Evolutionary conservation across 2,888 invertebrate genomes (phyloP), one percentile per base, ranked within the genome.

Genomic region (Muschampia plurimacula): DNA sequence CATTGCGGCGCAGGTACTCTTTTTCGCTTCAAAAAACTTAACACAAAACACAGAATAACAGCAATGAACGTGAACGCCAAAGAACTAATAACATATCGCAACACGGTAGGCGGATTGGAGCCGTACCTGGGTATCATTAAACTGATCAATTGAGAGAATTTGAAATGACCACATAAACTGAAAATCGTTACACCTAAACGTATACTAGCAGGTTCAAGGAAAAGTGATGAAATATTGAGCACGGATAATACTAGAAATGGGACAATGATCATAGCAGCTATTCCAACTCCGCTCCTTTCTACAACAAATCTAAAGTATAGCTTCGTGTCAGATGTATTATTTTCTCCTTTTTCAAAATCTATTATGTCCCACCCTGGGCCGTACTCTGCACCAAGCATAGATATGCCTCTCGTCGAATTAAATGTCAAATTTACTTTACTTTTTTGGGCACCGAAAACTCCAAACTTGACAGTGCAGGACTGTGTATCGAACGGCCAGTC

Each of bases 401-500:
- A 39, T 0, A 85, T 72, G 4, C 78, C 82, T 57, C 75, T 67
- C 0, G 64, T 13, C 0, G 57, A 15, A 9, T 63, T 68, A 28
- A 81, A 77, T 4, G 74, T 77, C 3, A 84, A 74, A 0, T 52
- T 76, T 0, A 82, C 73, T 5, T 72, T 74, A 1, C 73, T 55
- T 4, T 69, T 68, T 2, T 70, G 12, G 3, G 46, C 15, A 2
- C 39, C 9, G 46, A 64, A 66, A 0, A 75, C 8, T 2, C 81
- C 80, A 13, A 82, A 81, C 44, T 76, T 78, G 10, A 84, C 68
- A 0, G 74, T 74, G 62, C 89, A 89, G 13, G 78, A 77, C 66
- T 86, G 83, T 0, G 75, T 72, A 39, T 86, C 85, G 60, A 83
- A 84, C 0, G 89, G 84, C 86, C 88, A 89, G 9, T 86, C 75